Evolutionary conservation across 2,113 vertebrate species (phyloP), one percentile per base, ranked within the genome.

Genomic region (Cynopterus brachyotis): DNA sequence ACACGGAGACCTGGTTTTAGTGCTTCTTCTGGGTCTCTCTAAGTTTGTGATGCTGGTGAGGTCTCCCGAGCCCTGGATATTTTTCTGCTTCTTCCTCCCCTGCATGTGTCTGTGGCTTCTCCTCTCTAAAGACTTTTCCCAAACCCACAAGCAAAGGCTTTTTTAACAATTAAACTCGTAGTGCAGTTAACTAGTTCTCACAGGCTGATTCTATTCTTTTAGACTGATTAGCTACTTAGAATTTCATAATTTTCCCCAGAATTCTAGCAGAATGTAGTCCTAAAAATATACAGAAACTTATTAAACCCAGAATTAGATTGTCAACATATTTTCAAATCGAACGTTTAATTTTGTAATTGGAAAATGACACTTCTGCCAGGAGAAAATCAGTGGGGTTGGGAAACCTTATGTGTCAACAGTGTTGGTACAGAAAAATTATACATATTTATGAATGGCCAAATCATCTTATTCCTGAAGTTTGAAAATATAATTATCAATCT

Each of bases 341-440:
- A 97, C 95, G 84, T 97, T 97, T 98, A 97, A 97, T 96, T 97
- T 97, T 78, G 53, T 98, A 96, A 96, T 96, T 97, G 97, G 95
- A 96, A 97, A 97, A 97, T 97, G 95, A 97, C 94, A 95, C 91
- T 95, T 93, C 91, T 98, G 87, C 81, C 85, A 88, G 79, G 84
- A 97, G 97, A 96, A 96, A 97, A 96, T 97, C 97, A 97, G 93
- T 93, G 91, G 88, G 91, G 93, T 92, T 97, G 93, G 93, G 91
- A 96, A 98, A 97, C 97, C 96, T 97, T 97, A 92, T 73, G 30
- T 94, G 94, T 97, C 30, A 62, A 84, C 91, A 73, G 47, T 93
- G 88, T 94, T 95, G 84, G 85, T 97, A 82, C 88, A 93, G 95
- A 91, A 95, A 92, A 97, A 96, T 95, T 87, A 85, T 91, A 85